Base-by-base conservation (phyloP, 2,888 invertebrate species). In the Dynastes grantii region DNA sequence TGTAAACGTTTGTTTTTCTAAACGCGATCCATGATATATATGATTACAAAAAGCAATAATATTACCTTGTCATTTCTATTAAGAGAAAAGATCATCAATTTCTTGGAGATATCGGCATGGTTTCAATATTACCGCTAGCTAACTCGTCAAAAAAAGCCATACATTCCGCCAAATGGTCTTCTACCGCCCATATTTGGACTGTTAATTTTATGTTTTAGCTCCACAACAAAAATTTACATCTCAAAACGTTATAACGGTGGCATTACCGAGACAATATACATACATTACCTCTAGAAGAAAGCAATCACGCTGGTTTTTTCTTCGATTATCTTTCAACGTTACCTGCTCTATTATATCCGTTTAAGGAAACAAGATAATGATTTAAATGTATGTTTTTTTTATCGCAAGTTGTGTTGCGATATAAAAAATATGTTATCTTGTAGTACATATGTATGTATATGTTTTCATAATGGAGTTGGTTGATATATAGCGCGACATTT, bases 211-310 rank as follows among this genome's bases (percentile, higher is more conserved):
- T 64, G 16, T 16, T 32, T 32, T 22, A 3, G 16, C 22, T 64
- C 5, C 11, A n/a, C 8, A 32, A 64, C n/a, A 64, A 64, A 64
- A 64, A 64, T 37, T 37, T 64, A 64, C 64, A 37, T 64, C 9
- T 32, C 40, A 37, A 64, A 13, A 64, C 37, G 32, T n/a, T 32
- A 64, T 64, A 29, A 32, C 37, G 32, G 64, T 64, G 64, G 32
- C 64, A 16, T 22, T 22, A 22, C 22, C 32, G 37, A 29, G 11
- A 64, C 32, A 64, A 32, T 64, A 37, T 32, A 16, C 58, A 61
- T 61, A 61, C 9, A 61, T 61, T 61, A 61, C 32, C 4, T 16
- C 22, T 27, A 61, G 29, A 61, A 61, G 22, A 27, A 27, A 8
- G 22, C 6, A 61, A 61, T 61, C n/a, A 22, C 13, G 16, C 55